phyloP scores from a whole-genome alignment of 2,113 vertebrate genomes.

The Colius striatus region DNA sequence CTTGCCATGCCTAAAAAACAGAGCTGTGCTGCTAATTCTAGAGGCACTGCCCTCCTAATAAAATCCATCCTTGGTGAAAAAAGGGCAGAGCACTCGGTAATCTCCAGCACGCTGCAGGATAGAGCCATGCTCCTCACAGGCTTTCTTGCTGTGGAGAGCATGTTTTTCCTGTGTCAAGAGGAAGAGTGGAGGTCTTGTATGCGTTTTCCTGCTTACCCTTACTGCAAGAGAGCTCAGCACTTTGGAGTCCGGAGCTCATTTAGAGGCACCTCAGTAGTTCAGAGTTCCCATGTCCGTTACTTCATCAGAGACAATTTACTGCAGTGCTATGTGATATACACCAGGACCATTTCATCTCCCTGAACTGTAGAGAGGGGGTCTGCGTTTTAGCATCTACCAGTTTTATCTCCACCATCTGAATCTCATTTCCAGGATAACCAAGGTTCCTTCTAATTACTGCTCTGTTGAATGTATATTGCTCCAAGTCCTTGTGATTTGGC shows the following conservation, averaged over 20 bases:
- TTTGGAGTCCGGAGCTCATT: conserved; percentile 58
- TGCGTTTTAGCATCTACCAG: conserved; percentile 71
- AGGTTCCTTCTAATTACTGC: conserved; percentile 65
- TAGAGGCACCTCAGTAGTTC: conserved; percentile 69
- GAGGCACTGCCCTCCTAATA: not conserved
- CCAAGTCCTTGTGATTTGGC: conserved; percentile 8
- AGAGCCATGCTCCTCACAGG: not conserved
- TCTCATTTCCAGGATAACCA: conserved; percentile 71
- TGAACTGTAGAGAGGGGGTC: conserved; percentile 64
- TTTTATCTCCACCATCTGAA: conserved; percentile 78
- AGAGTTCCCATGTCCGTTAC: conserved; percentile 63
- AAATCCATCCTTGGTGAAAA: not conserved
- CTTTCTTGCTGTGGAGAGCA: rapidly evolving
- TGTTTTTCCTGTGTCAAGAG: not conserved
- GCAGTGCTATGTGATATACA: conserved; percentile 80
- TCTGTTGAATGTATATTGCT: conserved; percentile 49
- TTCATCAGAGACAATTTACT: conserved; percentile 77
- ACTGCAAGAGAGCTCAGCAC: conserved; percentile 8
- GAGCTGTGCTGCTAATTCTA: not conserved
- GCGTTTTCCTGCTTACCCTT: conserved; percentile 34
- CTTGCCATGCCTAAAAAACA: not conserved
- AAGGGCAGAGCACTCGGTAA: not conserved
- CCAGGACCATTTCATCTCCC: conserved; percentile 75
- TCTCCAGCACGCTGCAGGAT: not conserved
- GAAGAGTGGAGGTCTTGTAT: not conserved